Conservation (phyloP, 2,888 invertebrate genomes). For the Trachelus iudaicus region DNA sequence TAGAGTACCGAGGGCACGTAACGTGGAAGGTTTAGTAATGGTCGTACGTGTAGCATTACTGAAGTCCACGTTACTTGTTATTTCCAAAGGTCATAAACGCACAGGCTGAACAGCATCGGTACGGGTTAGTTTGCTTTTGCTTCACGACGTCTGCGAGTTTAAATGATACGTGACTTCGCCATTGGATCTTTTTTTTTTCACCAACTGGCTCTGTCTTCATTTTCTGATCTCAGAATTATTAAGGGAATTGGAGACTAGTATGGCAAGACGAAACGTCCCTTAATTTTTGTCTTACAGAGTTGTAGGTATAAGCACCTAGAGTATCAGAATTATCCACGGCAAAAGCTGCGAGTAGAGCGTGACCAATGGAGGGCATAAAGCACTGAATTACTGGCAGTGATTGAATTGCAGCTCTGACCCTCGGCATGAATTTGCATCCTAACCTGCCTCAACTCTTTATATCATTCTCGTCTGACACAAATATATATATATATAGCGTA, state of each 20-base stretch:
- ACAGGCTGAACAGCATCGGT: neutral
- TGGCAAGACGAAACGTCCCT: too few species aligned
- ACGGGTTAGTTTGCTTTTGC: neutral
- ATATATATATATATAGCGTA: neutral
- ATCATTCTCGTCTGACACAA: neutral
- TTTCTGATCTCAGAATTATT: neutral
- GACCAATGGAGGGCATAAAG: neutral
- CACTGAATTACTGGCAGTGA: slow-evolving; percentile 8
- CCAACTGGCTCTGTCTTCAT: neutral
- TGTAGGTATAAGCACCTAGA: neutral
- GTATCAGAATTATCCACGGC: neutral
- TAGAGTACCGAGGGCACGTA: neutral
- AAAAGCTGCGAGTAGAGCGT: neutral
- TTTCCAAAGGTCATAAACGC: neutral
- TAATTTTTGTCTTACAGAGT: neutral
- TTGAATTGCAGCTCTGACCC: slow-evolving; percentile 5
- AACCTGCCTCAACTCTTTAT: slow-evolving; percentile 7
- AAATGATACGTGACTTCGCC: neutral
- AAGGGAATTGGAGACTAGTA: neutral
- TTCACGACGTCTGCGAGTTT: neutral
- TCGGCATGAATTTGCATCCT: neutral
- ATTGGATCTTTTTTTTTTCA: neutral
- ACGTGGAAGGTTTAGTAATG: neutral
- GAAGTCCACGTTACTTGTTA: neutral
- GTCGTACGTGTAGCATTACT: slow-evolving; percentile 1